Evolutionary conservation across 2,888 invertebrate species (phyloP).

Genomic region (Drosophila testacea): DNA sequence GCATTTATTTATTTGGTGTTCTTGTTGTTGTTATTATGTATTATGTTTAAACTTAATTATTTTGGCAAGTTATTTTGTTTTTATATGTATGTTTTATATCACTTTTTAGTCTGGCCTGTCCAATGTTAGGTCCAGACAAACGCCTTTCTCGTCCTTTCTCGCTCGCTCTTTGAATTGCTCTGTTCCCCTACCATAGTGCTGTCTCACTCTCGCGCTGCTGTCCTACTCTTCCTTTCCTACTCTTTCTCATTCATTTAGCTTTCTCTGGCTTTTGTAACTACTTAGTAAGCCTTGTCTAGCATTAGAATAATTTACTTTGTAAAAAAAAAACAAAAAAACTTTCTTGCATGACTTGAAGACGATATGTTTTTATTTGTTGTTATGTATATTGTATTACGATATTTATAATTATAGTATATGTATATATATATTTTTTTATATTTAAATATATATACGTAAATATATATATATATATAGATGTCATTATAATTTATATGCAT

Average conservation of each 20-base stretch:
- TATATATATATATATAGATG: constrained; percentile 19
- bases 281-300: constrained; percentile 66
- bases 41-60: constrained; percentile 70
- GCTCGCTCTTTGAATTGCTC: constrained; percentile 10
- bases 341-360: constrained; percentile 77
- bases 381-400: constrained; percentile 40
- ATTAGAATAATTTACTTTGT: constrained; percentile 64
- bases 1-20: constrained; percentile 21
- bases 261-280: constrained; percentile 39
- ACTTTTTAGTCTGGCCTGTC: constrained; percentile 63
- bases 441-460: constrained; percentile 22
- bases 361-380: constrained; percentile 73
- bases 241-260: constrained; percentile 4
- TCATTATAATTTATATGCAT: constrained; percentile 12
- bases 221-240: constrained; percentile 5
- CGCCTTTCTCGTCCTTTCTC: constrained; percentile 9
- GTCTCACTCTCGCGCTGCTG: constrained; percentile 13
- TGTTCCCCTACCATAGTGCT: constrained; percentile 11
- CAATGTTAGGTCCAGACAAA: constrained; percentile 48
- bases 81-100: constrained; percentile 70
- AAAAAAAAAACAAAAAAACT: constrained; percentile 62
- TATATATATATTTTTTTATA: constrained; percentile 34
- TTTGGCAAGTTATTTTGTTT: constrained; percentile 72
- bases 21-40: constrained; percentile 38
- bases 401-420: constrained; percentile 40